Conservation (phyloP, 1,140 invertebrate genomes). For the Scaptomyza graminum region DNA sequence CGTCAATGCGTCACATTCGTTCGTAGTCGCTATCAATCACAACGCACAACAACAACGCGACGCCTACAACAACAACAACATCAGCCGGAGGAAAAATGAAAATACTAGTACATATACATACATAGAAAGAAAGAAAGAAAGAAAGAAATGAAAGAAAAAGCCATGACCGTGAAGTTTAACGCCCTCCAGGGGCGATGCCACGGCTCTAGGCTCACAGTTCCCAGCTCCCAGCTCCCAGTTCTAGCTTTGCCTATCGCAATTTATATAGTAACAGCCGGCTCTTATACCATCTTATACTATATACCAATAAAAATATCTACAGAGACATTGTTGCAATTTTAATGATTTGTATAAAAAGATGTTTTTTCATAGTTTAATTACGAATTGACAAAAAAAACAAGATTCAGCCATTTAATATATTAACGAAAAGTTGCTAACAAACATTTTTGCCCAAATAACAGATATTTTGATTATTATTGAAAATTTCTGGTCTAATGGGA, state of each 20-base stretch:
- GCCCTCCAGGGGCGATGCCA: conserved; percentile 71
- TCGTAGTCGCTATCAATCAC: conserved; percentile 74
- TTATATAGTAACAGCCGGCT: conserved; percentile 11
- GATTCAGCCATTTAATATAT: no score
- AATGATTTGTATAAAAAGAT: no score
- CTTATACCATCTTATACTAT: not conserved
- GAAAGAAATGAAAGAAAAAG: conserved; percentile 65
- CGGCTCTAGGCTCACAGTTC: conserved; percentile 13
- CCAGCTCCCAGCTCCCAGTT: conserved; percentile 14
- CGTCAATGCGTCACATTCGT: conserved; percentile 65
- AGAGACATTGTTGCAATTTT: no score
- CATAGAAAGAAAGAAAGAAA: not conserved
- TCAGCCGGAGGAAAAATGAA: not conserved
- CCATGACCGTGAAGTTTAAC: conserved; percentile 83
- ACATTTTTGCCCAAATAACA: no score
- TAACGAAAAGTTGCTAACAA: no score
- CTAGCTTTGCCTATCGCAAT: conserved; percentile 17
- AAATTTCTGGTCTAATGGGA: no score
- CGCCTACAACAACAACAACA: conserved; percentile 19
- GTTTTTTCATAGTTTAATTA: no score
- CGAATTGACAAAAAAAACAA: no score
- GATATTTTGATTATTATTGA: no score
- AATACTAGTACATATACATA: not conserved
- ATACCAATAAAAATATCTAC: not conserved
- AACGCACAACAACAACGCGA: conserved; percentile 24